Base-by-base conservation (phyloP, 2,888 invertebrate species). In the Melolontha melolontha region DNA sequence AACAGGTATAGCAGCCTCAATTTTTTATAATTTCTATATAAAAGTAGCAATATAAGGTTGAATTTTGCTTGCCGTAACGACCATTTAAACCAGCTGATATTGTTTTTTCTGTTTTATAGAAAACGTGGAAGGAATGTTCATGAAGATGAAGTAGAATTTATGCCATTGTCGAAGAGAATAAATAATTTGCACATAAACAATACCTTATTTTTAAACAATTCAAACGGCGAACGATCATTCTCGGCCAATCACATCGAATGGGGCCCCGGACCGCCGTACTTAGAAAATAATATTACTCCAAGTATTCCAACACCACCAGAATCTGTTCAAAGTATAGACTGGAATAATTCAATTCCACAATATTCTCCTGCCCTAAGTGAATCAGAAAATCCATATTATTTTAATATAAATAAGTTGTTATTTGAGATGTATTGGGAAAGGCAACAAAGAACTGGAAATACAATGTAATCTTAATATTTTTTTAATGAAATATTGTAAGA, bases 131-230 rank as follows among this genome's bases (percentile, higher is more conserved):
- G 93, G 69, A 90, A 90, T 79, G 76, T 81, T 27, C 84, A 85
- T 44, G 92, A 93, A 78, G 93, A 94, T 74, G 87, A 88, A 72
- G 86, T 88, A 41, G 95, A 95, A 79, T 95, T 94, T 77, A 91
- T 93, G 87, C 95, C 96, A 64, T 84, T 96, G 63, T 95, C 95
- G 11, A 96, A 96, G 82, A 87, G 95, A 78, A 95, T 96, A 76
- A 95, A 95, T 81, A 95, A 95, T 85, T 87, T 96, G 62, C 94
- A 95, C 79, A 90, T 94, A 75, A 92, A 92, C 79, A 88, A 88
- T 80, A 87, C 72, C 71, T 81, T 77, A 80, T 79, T 72, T 75
- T 76, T 72, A 72, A 79, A 77, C 70, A 81, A 69, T 75, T 74
- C 67, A 41, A 71, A 42, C 59, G 40, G 68, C n/a, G 66, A 51